A percentile compares a stretch with the other conserved stretches of the same genome.
Conservation (phyloP, 2,113 vertebrate genomes). For the Bucco capensis region DNA sequence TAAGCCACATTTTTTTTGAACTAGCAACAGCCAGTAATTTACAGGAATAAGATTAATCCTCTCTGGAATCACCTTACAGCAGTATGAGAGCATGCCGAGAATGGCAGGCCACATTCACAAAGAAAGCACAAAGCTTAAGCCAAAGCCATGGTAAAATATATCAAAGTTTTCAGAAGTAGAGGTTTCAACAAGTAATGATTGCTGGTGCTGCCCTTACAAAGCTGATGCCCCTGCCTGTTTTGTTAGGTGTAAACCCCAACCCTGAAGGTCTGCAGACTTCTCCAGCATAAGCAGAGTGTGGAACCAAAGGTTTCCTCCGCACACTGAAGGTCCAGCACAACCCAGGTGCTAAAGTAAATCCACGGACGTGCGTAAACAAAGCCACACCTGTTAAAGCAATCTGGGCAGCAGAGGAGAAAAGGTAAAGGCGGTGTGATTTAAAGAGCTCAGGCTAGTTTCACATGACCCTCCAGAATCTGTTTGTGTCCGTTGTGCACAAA, state of each 20-base stretch:
- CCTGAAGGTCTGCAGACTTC: neutral
- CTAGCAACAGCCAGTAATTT: neutral
- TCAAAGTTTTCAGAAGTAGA: neutral
- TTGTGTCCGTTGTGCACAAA: slow-evolving; percentile 6
- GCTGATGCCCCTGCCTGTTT: neutral
- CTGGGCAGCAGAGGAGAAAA: neutral
- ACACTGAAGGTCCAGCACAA: neutral
- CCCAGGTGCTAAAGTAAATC: slow-evolving; percentile 12
- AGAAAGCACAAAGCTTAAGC: neutral
- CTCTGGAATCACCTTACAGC: neutral
- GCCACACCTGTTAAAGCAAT: slow-evolving; percentile 13
- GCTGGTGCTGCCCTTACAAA: neutral
- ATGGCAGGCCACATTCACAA: neutral
- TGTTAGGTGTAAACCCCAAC: rapidly evolving
- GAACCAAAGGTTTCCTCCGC: neutral
- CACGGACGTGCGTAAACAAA: neutral
- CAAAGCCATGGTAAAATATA: neutral
- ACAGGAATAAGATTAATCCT: neutral
- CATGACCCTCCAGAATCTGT: slow-evolving; percentile 10
- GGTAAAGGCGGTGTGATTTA: neutral
- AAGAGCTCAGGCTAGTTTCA: slow-evolving; percentile 2
- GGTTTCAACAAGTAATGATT: neutral
- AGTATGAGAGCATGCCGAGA: neutral
- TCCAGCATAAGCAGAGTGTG: neutral
- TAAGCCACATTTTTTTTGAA: neutral